phyloP scores from a whole-genome alignment of 2,113 vertebrate genomes.

The Rhodinocichla rosea region DNA sequence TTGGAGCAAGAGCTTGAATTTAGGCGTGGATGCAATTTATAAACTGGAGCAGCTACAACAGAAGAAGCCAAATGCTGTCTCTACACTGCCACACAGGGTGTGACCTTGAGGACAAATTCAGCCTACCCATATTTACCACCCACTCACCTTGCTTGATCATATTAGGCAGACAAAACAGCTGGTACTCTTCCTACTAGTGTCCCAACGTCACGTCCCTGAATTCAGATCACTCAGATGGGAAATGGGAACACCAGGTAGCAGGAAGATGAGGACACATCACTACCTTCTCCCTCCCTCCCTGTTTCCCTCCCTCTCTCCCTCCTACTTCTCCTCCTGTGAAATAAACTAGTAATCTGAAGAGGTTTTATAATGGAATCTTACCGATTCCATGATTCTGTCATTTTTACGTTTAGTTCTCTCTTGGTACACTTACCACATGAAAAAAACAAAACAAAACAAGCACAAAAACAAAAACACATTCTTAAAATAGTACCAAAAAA shows the following conservation, averaged over 20 bases:
- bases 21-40: neutral
- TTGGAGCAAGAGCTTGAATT: neutral
- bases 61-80: neutral
- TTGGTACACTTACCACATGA: neutral
- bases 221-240: neutral
- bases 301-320: neutral
- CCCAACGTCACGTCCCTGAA: accelerated
- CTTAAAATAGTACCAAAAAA: neutral
- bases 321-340: neutral
- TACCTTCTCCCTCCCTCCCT: neutral
- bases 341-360: neutral
- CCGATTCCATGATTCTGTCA: neutral
- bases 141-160: neutral
- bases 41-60: neutral
- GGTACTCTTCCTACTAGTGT: neutral
- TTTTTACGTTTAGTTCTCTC: neutral
- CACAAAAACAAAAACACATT: neutral
- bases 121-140: neutral
- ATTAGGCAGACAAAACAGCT: neutral
- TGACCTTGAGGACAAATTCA: neutral
- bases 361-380: too few relatives aligned
- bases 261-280: neutral
- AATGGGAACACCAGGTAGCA: neutral
- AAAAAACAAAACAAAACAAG: neutral
- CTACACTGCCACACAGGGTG: neutral